Base-by-base conservation (phyloP, 2,113 vertebrate genomes). In the Eupsittula cactorum region DNA sequence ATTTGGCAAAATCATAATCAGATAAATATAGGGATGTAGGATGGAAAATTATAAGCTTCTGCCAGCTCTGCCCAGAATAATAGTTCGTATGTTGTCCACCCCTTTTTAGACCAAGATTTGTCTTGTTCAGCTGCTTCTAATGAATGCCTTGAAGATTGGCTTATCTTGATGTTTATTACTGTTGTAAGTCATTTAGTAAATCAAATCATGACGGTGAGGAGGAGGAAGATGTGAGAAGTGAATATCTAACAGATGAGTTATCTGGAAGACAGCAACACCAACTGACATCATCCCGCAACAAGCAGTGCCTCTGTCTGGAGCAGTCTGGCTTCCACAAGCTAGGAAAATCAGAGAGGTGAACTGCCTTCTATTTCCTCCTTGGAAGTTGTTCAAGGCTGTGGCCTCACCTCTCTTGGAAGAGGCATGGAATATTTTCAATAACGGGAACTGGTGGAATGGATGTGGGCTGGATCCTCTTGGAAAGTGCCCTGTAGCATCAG, bases 301-400 rank as follows among this genome's bases (percentile, higher is more conserved):
- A 1, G 11, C 16, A 1, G 41, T 67, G 73, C 86, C 77, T 90
- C 76, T 91, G 95, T 93, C 95, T 96, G 92, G 57, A 91, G 91
- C 70, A 92, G 70, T 89, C 81, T 94, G 96, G 62, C 92, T 95
- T 95, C 81, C 74, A 88, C 1, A 62, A 2, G 7, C 83, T 91
- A 93, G 91, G 74, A 95, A 95, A 97, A 95, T 89, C 83, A 69
- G 81, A 70, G 69, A 82, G 47, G 77, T 92, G 86, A 95, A 87
- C 89, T 96, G 88, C 83, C 82, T 96, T 70, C 65, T 96, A 46
- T 96, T 97, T 96, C 93, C 95, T 95, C 76, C 77, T 93, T 96
- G 96, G 96, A 95, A 91, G n/a, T 27, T 82, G 29, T 89, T 96
- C 96, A 96, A 91, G 83, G 78, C 83, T 94, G 59, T 79, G 59